Percentiles rank a stretch among this genome's conserved stretches.
phyloP scores from a whole-genome alignment of 2,888 invertebrate genomes.

The Ophion obscuratus region DNA sequence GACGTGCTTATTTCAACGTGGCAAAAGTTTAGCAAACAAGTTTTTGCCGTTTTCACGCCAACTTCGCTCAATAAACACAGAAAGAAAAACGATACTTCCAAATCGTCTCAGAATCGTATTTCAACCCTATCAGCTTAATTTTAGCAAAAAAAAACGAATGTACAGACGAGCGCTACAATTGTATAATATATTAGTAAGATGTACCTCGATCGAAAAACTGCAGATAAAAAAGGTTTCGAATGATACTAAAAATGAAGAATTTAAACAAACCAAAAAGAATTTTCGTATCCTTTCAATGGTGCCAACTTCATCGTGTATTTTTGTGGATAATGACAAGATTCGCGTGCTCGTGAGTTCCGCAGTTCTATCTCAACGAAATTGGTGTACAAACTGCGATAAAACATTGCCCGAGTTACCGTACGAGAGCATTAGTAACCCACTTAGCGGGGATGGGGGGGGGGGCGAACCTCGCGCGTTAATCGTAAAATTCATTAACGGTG shows the following conservation, averaged over 20 bases:
- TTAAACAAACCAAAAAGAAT: neutral
- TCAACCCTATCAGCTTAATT: too few species aligned
- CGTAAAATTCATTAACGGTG: conserved; percentile 64
- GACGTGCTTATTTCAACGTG: too few species aligned
- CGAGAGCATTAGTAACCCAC: conserved; percentile 7
- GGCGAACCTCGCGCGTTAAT: conserved; percentile 55
- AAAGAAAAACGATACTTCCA: too few species aligned
- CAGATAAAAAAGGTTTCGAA: too few species aligned
- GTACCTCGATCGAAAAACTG: neutral
- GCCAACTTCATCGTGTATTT: neutral
- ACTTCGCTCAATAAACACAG: too few species aligned
- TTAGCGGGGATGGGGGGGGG: conserved; percentile 15
- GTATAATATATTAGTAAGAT: neutral
- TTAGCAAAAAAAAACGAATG: too few species aligned
- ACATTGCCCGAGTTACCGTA: conserved; percentile 1
- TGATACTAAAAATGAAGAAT: neutral
- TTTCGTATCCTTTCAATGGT: neutral
- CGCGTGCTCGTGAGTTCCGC: conserved; percentile 24
- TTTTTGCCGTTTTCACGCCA: too few species aligned
- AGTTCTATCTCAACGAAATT: conserved; percentile 38
- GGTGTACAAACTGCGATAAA: conserved; percentile 3
- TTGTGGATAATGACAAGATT: conserved; percentile 37
- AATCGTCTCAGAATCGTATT: too few species aligned
- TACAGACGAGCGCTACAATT: neutral
- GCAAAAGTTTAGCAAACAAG: too few species aligned